Conservation (phyloP, 2,888 invertebrate species). For the Idaea biselata region DNA sequence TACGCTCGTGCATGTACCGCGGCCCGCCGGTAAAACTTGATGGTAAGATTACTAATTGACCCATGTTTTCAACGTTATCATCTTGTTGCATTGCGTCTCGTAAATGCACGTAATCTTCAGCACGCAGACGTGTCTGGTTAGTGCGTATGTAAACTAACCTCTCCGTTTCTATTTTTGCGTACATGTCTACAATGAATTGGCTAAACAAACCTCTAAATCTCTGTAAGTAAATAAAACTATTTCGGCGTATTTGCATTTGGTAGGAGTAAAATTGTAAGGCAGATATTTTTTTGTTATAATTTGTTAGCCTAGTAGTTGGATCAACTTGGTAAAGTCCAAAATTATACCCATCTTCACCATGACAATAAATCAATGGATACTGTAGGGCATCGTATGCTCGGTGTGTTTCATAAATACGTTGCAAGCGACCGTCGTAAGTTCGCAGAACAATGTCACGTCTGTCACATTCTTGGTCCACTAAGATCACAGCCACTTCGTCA, state of each 20-base stretch:
- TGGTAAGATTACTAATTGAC: conserved; percentile 32
- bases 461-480: conserved; percentile 33
- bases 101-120: conserved; percentile 19
- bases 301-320: too few relatives aligned
- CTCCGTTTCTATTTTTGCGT: conserved; percentile 34
- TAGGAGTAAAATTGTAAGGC: too few relatives aligned
- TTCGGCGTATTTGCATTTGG: too few relatives aligned
- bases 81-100: conserved; percentile 18
- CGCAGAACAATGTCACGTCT: conserved; percentile 40
- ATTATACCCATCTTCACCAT: too few relatives aligned
- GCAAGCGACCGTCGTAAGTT: conserved; percentile 28
- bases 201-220: conserved; percentile 19
- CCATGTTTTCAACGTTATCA: conserved; percentile 13
- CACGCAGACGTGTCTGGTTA: conserved; percentile 27
- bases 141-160: conserved; percentile 36
- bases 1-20: conserved; percentile 36
- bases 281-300: too few relatives aligned
- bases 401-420: conserved; percentile 37
- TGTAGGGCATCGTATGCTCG: background rate
- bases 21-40: conserved; percentile 38
- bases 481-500: conserved; percentile 34
- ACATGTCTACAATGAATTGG: conserved; percentile 29
- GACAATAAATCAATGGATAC: too few relatives aligned
- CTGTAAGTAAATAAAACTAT: conserved; percentile 34
- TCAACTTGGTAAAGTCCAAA: too few relatives aligned